Conservation (phyloP, 1,140 invertebrate species). For the Drosophila parabipectinata region DNA sequence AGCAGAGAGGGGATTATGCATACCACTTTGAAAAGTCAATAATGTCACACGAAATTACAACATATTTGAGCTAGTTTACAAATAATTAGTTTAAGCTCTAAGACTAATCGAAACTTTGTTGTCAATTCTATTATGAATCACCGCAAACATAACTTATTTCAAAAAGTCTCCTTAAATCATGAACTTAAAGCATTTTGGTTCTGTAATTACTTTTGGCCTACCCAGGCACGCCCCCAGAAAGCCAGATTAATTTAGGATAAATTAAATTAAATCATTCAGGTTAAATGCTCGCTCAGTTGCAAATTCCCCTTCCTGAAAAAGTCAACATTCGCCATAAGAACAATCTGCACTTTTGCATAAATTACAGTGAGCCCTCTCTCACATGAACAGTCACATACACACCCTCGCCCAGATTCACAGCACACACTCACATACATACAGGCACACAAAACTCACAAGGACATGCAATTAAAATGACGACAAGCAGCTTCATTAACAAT, state of each 20-base stretch:
- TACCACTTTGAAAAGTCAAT: too few species aligned
- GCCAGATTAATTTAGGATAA: conserved; percentile 7
- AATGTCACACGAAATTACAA: too few species aligned
- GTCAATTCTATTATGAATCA: background rate
- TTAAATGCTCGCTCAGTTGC: conserved; percentile 28
- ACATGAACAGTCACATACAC: conserved; percentile 19
- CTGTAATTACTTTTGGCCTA: background rate
- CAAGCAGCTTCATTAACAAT: conserved; percentile 77
- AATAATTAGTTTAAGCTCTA: background rate
- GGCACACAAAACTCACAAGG: conserved; percentile 17
- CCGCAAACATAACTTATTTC: background rate
- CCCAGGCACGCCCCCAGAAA: conserved; percentile 10
- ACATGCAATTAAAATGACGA: conserved; percentile 75
- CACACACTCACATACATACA: background rate
- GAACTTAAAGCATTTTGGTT: background rate
- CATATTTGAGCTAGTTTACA: too few species aligned
- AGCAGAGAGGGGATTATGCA: too few species aligned
- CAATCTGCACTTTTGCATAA: conserved; percentile 57
- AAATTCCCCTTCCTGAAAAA: conserved; percentile 25
- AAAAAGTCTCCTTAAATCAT: background rate
- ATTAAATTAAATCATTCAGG: conserved; percentile 39
- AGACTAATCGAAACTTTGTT: background rate
- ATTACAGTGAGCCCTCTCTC: conserved; percentile 38
- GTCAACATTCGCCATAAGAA: conserved; percentile 40
- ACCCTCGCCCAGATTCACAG: background rate